A percentile compares a stretch with the other conserved stretches of the same genome.
These are phyloP conservation scores for Silurus glanis DNA, from an alignment of 2,113 vertebrate genomes.

Conservation along the genomic window DNA sequence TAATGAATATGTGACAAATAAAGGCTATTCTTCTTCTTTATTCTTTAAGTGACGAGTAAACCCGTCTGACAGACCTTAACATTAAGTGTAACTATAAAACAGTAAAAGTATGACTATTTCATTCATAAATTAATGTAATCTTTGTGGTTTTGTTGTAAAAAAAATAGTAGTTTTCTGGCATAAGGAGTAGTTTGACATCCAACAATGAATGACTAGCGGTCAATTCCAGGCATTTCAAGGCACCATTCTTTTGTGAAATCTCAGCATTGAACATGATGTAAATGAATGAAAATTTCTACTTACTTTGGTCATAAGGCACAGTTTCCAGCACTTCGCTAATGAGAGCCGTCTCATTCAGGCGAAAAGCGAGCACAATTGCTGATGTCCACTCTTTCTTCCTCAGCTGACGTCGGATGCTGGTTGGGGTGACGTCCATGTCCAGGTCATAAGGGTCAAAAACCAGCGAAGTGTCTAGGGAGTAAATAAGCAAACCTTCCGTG, in stretches of 20 bases:
- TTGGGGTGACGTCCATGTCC: constrained; percentile 87
- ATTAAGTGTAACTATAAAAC: not conserved
- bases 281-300: constrained; percentile 43
- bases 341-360: constrained; percentile 85
- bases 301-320: constrained; percentile 83
- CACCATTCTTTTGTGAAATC: not conserved
- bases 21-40: not conserved
- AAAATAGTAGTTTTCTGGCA: not conserved
- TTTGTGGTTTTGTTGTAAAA: too few relatives aligned
- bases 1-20: not conserved
- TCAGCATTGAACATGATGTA: not conserved
- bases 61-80: not conserved
- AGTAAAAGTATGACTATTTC: not conserved
- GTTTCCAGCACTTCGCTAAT: constrained; percentile 85
- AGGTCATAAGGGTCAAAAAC: constrained; percentile 94
- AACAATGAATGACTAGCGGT: not conserved
- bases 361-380: constrained; percentile 87
- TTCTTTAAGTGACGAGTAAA: not conserved
- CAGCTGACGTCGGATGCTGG: constrained; percentile 77
- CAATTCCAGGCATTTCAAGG: not conserved
- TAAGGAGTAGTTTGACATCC: not conserved
- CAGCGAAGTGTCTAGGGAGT: constrained; percentile 85
- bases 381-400: constrained; percentile 74
- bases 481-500: constrained; percentile 92
- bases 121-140: too few relatives aligned